Base-by-base conservation (phyloP, 1,140 invertebrate genomes). In the Telenomus remus region DNA sequence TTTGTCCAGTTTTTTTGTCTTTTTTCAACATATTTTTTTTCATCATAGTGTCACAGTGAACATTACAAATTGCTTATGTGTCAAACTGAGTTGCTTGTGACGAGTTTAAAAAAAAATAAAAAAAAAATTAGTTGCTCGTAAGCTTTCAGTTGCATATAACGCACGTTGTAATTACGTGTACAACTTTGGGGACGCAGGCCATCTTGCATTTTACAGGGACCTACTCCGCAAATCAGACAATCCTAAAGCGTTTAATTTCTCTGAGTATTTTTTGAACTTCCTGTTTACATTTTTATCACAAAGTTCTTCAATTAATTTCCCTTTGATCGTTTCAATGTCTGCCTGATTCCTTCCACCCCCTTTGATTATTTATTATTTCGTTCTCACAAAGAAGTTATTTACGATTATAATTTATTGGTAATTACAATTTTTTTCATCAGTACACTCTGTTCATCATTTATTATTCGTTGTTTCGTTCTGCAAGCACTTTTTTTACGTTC, bases 131-230 rank as follows among this genome's bases (percentile, higher is more conserved):
- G 50, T 54, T 63, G 63, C 56, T 57, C 34, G 51, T 16, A 16
- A 19, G 37, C 43, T 59, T 59, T 71, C 69, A 5, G 33, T 39
- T 64, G 56, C 75, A 78, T 76, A 81, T 81, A 57, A 16, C n/a
- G 64, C 63, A 79, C 68, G 77, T 79, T 55, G 43, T 65, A 60
- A 84, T 86, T 84, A 81, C 82, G 81, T 84, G 81, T 84, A 84
- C 81, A 86, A 86, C 87, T 88, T 87, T 86, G 85, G 87, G 86
- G 85, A 87, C 84, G 87, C 87, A 87, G 86, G 87, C 86, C 86
- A 87, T 88, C 81, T 87, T 87, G 85, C 87, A 88, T 87, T 88
- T 86, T 86, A 87, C 87, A 87, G 85, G 85, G 84, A 87, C 86
- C 86, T 87, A 86, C 81, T 87, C 84, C 86, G 85, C 85, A 87